phyloP scores from a whole-genome alignment of 2,888 invertebrate genomes.

The Microctonus hyperodae region DNA sequence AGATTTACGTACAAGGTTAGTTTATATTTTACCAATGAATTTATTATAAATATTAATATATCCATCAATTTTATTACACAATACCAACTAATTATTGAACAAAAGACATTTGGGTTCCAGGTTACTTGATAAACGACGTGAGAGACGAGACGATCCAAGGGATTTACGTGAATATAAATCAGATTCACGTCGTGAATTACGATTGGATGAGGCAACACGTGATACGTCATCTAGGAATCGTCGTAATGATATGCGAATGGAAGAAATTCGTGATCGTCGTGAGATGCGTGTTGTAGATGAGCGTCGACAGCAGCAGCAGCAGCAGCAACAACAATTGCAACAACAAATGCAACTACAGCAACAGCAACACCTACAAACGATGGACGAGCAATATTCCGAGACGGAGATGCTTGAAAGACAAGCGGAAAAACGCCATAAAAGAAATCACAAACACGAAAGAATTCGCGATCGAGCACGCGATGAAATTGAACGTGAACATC shows the following conservation, averaged over 20 bases:
- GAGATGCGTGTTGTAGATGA: conserved; percentile 45
- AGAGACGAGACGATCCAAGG: conserved; percentile 57
- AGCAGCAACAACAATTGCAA: not conserved
- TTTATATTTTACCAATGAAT: not conserved
- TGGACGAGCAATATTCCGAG: conserved; percentile 53
- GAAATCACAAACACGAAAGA: conserved; percentile 67
- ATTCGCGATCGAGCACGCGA: conserved; percentile 65
- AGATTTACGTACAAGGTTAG: conserved; percentile 74
- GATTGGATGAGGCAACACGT: conserved; percentile 49
- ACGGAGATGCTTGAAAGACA: conserved; percentile 49
- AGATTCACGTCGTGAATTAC: conserved; percentile 54
- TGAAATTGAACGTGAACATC: conserved; percentile 52
- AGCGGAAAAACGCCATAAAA: conserved; percentile 56
- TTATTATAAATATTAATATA: not conserved
- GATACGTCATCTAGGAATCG: conserved; percentile 54
- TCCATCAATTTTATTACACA: not conserved
- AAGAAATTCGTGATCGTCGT: conserved; percentile 50
- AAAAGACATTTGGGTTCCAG: conserved; percentile 45
- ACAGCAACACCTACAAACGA: conserved; percentile 49
- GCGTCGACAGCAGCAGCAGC: conserved; percentile 11
- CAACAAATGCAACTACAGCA: conserved; percentile 17
- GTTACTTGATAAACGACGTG: conserved; percentile 58
- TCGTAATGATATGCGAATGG: conserved; percentile 47
- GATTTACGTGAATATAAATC: conserved; percentile 54
- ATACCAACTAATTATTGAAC: conserved; percentile 24